A percentile compares a stretch with the other conserved stretches of the same genome.
Conservation (phyloP, 2,797 vertebrate genomes). For the Pangasius macronema region DNA sequence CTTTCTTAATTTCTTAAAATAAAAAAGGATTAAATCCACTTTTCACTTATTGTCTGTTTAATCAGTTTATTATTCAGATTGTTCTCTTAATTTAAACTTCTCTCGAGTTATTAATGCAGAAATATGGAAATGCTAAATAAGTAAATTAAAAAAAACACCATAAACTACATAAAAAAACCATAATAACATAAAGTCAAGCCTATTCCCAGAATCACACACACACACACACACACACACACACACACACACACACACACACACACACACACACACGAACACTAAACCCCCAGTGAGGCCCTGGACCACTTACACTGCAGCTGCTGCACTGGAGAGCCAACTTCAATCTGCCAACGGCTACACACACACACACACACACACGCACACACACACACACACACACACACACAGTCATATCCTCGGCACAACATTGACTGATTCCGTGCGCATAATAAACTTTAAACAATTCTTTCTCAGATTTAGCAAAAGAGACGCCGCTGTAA, state of each 20-base stretch:
- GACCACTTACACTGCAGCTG: slow-evolving; percentile 44
- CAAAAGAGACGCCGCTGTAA: background rate
- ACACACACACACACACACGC: slow-evolving; percentile 10
- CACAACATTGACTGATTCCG: slow-evolving; percentile 9
- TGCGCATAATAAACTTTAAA: slow-evolving; percentile 18
- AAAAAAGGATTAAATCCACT: background rate
- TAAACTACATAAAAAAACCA: background rate
- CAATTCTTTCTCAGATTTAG: background rate
- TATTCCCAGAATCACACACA: slow-evolving; percentile 19
- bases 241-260: slow-evolving; percentile 18
- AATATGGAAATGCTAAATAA: background rate
- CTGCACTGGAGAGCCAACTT: slow-evolving; percentile 33
- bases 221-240: slow-evolving; percentile 30
- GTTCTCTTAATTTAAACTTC: background rate
- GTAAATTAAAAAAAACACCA: background rate
- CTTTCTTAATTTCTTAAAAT: background rate
- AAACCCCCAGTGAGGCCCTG: slow-evolving; percentile 11
- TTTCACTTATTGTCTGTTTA: background rate
- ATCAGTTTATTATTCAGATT: background rate
- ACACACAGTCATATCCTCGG: background rate
- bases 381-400: slow-evolving; percentile 12
- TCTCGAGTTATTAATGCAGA: background rate
- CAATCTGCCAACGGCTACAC: slow-evolving; percentile 45
- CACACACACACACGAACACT: slow-evolving; percentile 37
- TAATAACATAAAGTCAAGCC: background rate